phyloP scores from a whole-genome alignment of 2,888 invertebrate genomes.

The Stratiomys singularior region DNA sequence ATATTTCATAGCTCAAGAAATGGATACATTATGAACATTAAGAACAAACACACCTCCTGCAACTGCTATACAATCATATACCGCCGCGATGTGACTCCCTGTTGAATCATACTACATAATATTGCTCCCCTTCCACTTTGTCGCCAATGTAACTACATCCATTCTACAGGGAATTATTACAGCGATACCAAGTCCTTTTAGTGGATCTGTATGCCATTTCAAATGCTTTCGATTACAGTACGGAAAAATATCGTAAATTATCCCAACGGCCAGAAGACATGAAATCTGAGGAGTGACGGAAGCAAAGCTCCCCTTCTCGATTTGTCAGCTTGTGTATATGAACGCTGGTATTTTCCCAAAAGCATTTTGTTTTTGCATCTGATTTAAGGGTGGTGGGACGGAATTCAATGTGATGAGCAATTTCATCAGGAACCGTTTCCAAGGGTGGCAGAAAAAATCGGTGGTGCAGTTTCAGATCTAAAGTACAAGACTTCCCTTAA shows the following conservation, averaged over 20 bases:
- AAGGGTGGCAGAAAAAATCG: no score
- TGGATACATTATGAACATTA: conserved; percentile 47
- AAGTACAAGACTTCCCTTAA: no score
- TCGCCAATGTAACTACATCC: neutral
- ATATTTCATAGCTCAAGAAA: conserved; percentile 49
- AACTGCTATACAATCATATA: neutral
- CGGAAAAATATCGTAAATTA: conserved; percentile 51
- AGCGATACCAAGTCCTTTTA: conserved; percentile 32
- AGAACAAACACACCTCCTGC: conserved; percentile 28
- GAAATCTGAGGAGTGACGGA: conserved; percentile 44
- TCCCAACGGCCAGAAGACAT: conserved; percentile 48
- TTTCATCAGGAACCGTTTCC: no score
- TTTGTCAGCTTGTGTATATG: conserved; percentile 13
- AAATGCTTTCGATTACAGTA: conserved; percentile 50
- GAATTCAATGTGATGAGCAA: no score
- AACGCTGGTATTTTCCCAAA: no score
- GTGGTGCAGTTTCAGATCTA: no score
- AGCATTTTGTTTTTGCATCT: no score
- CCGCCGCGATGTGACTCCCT: conserved; percentile 11
- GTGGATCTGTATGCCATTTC: conserved; percentile 34
- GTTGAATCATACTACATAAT: conserved; percentile 31
- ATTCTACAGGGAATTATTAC: conserved; percentile 27
- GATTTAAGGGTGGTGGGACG: no score
- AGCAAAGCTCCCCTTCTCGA: conserved; percentile 43
- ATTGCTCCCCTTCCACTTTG: neutral